Base-by-base conservation (phyloP, 2,888 invertebrate species). In the Drosophila flavopinicola region DNA sequence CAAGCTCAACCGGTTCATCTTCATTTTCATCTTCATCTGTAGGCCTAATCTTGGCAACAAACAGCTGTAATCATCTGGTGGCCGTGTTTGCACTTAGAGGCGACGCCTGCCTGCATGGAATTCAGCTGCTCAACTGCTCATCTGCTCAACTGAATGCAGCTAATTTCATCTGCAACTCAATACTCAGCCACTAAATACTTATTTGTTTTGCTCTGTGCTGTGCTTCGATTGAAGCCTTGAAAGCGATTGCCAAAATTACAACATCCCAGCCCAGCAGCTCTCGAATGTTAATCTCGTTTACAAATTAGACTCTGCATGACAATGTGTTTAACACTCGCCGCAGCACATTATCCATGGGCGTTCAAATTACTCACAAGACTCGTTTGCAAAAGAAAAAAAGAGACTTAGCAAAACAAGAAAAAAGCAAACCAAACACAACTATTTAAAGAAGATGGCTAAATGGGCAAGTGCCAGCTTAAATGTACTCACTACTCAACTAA, bases 251-350 rank as follows among this genome's bases (percentile, higher is more conserved):
- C 61, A 75, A 70, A 74, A 74, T 75, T 74, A 75, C 75, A 74
- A 75, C 70, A 75, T 56, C 37, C 23, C 29, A n/a, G n/a, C n/a
- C n/a, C n/a, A n/a, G 17, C 64, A 41, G 25, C 49, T 20, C n/a
- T 54, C 44, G 54, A 52, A 75, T 71, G 75, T 67, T 76, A 80
- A 83, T 85, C 76, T 72, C 73, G 63, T 79, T 79, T 73, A 70
- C 75, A 79, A 70, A 75, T 65, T 78, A 54, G 67, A 63, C 58
- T 72, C 72, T 68, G 69, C 87, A 79, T 84, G 86, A 86, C 82
- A 78, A 82, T 75, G 63, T 68, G 70, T 76, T 86, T 87, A 86
- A 84, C 87, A 87, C 85, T 65, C 66, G 35, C 4, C 39, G 17
- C n/a, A 49, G 38, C 60, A 60, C 67, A 61, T 53, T 53, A 51